phyloP scores from a whole-genome alignment of 1,140 invertebrate species.

The Aleiodes sp. region DNA sequence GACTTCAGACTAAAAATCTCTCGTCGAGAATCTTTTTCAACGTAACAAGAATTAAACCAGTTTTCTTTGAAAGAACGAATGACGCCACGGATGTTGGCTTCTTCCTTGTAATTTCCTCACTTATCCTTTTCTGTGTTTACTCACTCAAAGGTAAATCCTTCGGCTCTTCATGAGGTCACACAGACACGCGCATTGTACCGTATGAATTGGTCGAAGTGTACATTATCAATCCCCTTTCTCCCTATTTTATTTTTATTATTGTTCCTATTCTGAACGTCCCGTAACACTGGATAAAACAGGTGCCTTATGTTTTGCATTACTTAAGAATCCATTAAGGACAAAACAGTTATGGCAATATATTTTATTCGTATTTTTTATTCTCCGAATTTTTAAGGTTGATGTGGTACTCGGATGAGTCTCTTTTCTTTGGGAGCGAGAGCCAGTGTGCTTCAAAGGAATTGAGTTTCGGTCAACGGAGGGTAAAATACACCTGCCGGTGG shows the following conservation, averaged over 20 bases:
- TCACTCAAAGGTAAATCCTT: neutral
- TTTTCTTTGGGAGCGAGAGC: neutral
- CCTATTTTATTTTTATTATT: neutral
- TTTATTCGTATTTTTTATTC: neutral
- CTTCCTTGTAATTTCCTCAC: too few species aligned
- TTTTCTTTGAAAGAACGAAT: too few species aligned
- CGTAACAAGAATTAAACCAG: too few species aligned
- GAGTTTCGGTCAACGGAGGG: neutral
- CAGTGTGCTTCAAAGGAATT: conserved; percentile 1
- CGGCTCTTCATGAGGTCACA: neutral
- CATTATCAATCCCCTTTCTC: neutral
- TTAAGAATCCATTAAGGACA: conserved; percentile 22
- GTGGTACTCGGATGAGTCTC: too few species aligned
- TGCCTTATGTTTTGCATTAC: conserved; percentile 17
- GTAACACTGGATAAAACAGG: conserved; percentile 15
- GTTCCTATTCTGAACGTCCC: neutral
- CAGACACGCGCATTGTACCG: neutral
- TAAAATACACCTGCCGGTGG: neutral
- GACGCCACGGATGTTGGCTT: too few species aligned
- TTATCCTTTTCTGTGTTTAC: neutral
- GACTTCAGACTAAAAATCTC: too few species aligned
- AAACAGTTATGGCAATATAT: conserved; percentile 18
- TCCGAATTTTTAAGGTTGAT: too few species aligned
- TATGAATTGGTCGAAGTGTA: neutral
- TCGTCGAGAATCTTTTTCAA: too few species aligned